Percentiles rank a stretch among this genome's conserved stretches.
Evolutionary conservation across 2,888 invertebrate genomes (phyloP).

Genomic region (Kuschelorhynchus macadamiae): DNA sequence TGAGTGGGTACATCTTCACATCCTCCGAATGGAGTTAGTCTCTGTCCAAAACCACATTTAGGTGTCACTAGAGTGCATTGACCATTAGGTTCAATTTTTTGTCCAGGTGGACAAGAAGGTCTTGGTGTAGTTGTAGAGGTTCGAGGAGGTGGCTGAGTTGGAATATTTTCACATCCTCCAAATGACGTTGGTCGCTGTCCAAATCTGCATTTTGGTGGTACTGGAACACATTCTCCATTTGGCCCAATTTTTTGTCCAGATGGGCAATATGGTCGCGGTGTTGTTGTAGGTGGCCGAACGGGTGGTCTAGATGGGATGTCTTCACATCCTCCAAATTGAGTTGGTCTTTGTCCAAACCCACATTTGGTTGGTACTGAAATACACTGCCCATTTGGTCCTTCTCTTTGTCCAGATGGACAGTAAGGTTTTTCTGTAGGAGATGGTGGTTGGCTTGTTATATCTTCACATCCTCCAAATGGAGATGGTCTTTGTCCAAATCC

Average conservation of each 20-base stretch:
- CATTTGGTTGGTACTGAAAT: slow-evolving; percentile 16
- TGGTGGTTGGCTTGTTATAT: too few species aligned
- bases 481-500: too few species aligned
- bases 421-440: slow-evolving; percentile 23
- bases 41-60: slow-evolving; percentile 28
- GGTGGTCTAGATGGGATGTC: too few species aligned
- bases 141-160: too few species aligned
- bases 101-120: slow-evolving; percentile 51
- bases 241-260: slow-evolving; percentile 30
- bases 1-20: too few species aligned
- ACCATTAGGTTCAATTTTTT: slow-evolving; percentile 49
- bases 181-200: slow-evolving; percentile 36
- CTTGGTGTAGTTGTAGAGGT: too few species aligned
- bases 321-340: slow-evolving; percentile 26
- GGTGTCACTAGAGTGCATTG: slow-evolving; percentile 45
- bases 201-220: slow-evolving; percentile 8
- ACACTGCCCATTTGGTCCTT: slow-evolving; percentile 53
- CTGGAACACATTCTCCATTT: slow-evolving; percentile 54
- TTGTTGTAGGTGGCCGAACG: too few species aligned
- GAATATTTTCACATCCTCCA: slow-evolving; percentile 53
- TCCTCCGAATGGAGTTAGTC: too few species aligned
- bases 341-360: slow-evolving; percentile 19
- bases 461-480: too few species aligned
- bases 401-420: slow-evolving; percentile 41
- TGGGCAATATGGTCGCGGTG: slow-evolving; percentile 30